Evolutionary conservation across 2,113 vertebrate genomes (phyloP).

Genomic region (Genyomyrus donnyi): DNA sequence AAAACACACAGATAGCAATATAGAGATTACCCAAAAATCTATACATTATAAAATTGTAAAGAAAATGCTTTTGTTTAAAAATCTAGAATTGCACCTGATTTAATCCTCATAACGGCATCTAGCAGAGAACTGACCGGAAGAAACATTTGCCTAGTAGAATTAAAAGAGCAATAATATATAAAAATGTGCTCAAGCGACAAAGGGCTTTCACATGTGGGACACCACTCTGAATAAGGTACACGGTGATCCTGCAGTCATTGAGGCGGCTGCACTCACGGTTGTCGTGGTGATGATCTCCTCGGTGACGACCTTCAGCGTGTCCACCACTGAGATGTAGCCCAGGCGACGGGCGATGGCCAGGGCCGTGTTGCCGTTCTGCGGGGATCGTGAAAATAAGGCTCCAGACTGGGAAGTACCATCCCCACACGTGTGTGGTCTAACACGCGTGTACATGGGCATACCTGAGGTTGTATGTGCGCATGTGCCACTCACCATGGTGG

Average conservation of each 20-base stretch:
- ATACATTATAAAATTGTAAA: background rate
- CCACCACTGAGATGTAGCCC: conserved; percentile 97
- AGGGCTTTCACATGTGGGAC: background rate
- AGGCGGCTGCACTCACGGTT: conserved; percentile 64
- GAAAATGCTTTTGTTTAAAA: background rate
- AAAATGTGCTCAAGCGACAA: background rate
- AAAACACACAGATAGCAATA: background rate
- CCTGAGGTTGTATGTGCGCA: too few species aligned
- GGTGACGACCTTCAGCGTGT: conserved; percentile 91
- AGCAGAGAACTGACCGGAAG: background rate
- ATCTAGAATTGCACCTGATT: background rate
- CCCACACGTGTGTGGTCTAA: background rate
- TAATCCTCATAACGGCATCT: background rate
- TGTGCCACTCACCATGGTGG: conserved; percentile 71
- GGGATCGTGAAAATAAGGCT: background rate
- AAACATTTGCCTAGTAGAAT: background rate
- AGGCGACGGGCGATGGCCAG: conserved; percentile 84
- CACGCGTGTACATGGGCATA: too few species aligned
- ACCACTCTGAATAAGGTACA: background rate
- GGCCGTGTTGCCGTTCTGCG: conserved; percentile 91
- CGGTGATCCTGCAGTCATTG: background rate
- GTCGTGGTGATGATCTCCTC: conserved; percentile 94
- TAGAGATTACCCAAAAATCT: background rate
- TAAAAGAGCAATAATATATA: background rate
- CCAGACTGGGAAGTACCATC: background rate